These are phyloP conservation scores for Petrocephalus zakoni DNA, from an alignment of 2,113 vertebrate species.

Conservation along the genomic window DNA sequence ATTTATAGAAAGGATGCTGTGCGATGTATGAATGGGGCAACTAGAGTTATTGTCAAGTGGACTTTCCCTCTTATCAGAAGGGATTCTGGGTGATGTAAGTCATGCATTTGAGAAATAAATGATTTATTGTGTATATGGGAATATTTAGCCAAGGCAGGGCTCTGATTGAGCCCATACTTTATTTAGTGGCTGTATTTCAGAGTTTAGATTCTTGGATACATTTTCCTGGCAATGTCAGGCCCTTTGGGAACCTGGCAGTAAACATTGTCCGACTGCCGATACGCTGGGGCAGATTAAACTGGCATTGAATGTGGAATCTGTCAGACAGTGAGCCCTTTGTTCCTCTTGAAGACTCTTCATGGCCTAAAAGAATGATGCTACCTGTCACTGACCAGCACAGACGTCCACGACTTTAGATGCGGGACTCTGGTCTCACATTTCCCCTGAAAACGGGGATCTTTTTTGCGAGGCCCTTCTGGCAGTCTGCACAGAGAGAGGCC, in stretches of 20 bases:
- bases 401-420: background rate
- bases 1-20: background rate
- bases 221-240: background rate
- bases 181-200: background rate
- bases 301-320: background rate
- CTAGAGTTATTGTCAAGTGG: background rate
- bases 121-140: background rate
- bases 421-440: background rate
- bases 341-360: background rate
- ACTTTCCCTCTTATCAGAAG: background rate
- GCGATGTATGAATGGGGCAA: background rate
- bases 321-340: background rate
- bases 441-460: background rate
- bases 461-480: background rate
- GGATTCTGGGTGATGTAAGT: background rate
- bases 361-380: background rate
- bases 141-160: background rate
- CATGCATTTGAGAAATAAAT: background rate
- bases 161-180: background rate
- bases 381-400: background rate
- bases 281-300: background rate
- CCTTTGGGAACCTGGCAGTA: background rate
- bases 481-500: background rate
- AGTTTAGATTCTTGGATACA: background rate
- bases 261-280: background rate